Evolutionary conservation across 2,113 vertebrate species (phyloP), one percentile per base, ranked within the genome.

Genomic region (Crotalus tigris): DNA sequence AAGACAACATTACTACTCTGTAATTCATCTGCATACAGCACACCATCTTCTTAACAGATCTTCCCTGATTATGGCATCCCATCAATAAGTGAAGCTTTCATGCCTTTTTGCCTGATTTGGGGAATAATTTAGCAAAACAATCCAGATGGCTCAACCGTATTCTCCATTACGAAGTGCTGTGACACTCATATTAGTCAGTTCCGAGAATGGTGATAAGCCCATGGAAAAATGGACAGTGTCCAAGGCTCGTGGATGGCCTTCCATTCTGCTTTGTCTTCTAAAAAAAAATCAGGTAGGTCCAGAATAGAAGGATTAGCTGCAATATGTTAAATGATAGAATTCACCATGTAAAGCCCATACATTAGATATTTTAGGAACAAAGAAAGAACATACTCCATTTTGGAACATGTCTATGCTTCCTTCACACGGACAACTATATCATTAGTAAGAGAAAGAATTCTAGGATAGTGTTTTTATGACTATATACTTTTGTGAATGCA

Each of bases 181-280:
- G 90, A 92, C 89, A 97, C 93, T 95, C 96, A 92, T 93, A 92
- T 95, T 96, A 88, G 94, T 94, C 54, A 4, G 87, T 90, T 88
- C 92, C 92, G 64, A 92, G 95, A 92, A 88, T 19, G 69, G 92
- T 93, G 93, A 94, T 64, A 93, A 95, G 94, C 51, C 90, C 13
- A 6, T n/a, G 33, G 33, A 0, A 88, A 51, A 90, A 54, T 0
- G 44, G 93, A 90, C 15, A 0, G 87, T 51, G 39, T 39, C 0
- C 8, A 33, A 54, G 17, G 26, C 33, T 55, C 4, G 11, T 4
- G 23, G 59, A 23, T 51, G 6, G 46, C 17, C 75, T 33, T 17
- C 33, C 59, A 54, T 17, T 19, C 44, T 69, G 29, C 23, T 89
- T 26, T n/a, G 33, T n/a, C 4, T 58, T 44, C 24, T 88, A 21